Percentiles rank a stretch among this genome's conserved stretches.
phyloP scores from a whole-genome alignment of 1,140 invertebrate genomes.

The Plectrocnemia conspersa region DNA sequence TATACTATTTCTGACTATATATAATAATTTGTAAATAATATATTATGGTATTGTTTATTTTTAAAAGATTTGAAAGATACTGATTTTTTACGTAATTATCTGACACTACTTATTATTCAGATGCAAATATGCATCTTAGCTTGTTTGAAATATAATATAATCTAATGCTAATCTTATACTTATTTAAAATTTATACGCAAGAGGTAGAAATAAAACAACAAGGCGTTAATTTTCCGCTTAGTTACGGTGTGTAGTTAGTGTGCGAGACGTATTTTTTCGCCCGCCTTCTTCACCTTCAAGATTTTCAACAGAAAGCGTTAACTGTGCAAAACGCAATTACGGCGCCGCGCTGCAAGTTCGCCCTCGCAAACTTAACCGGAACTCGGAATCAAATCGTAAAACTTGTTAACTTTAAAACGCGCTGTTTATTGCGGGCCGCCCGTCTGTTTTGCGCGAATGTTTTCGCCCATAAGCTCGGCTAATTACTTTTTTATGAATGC shows the following conservation, averaged over 20 bases:
- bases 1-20: too few species aligned
- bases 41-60: too few species aligned
- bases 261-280: not conserved
- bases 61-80: too few species aligned
- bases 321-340: constrained; percentile 21
- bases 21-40: too few species aligned
- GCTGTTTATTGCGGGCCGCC: constrained; percentile 13
- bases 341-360: constrained; percentile 19
- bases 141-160: too few species aligned
- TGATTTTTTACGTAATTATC: too few species aligned
- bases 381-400: constrained; percentile 27
- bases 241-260: not conserved
- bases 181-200: not conserved
- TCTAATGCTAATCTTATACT: too few species aligned
- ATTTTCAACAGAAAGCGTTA: not conserved
- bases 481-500: too few species aligned
- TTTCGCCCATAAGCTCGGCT: too few species aligned
- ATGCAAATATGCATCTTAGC: too few species aligned
- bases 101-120: too few species aligned
- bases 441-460: too few species aligned
- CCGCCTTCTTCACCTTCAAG: not conserved
- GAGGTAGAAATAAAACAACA: not conserved
- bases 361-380: constrained; percentile 3
- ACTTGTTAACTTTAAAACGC: constrained; percentile 29
- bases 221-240: not conserved